Evolutionary conservation across 1,140 invertebrate species (phyloP), one percentile per base, ranked within the genome.

Genomic region (Cyclargus thomasi): DNA sequence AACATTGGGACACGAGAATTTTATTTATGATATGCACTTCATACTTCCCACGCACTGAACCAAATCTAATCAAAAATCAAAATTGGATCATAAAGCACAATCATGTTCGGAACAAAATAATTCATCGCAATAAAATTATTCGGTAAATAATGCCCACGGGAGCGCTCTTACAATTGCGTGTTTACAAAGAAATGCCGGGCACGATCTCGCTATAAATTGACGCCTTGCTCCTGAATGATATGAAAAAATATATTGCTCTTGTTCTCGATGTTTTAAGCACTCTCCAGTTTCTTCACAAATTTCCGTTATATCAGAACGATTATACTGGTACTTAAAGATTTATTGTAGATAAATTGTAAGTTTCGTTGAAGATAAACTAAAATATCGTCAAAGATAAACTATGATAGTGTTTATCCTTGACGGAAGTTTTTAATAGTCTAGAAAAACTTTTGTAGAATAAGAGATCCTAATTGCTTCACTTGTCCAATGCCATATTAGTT

Each of bases 181-280:
- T 65, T 53, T 18, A 29, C 17, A 23, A 65, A 65, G 16, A 57
- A 55, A 65, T 65, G 29, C 64, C 8, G 21, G 17, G 47, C 23
- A 29, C 16, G 39, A 65, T 17, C 14, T 8, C 21, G 53, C n/a
- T 18, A 35, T 66, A 66, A 57, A 35, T 66, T 57, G 21, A 65
- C 22, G 64, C 64, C 64, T 29, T 21, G 55, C 55, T 20, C 22
- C 64, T 36, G n/a, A 55, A 66, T 66, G 23, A 66, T 57, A 55
- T 66, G n/a, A 59, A 66, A 66, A 65, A 59, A 66, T 35, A 66
- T 66, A 59, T 57, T 35, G 65, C 65, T 11, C 29, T 66, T 20
- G n/a, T 66, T n/a, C 65, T 14, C 55, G 55, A 66, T 17, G 55
- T 66, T 18, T 65, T 47, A 57, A 21, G 18, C 23, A 59, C 53